Conservation (phyloP, 2,113 vertebrate species). For the Protomyctophum bolini region DNA sequence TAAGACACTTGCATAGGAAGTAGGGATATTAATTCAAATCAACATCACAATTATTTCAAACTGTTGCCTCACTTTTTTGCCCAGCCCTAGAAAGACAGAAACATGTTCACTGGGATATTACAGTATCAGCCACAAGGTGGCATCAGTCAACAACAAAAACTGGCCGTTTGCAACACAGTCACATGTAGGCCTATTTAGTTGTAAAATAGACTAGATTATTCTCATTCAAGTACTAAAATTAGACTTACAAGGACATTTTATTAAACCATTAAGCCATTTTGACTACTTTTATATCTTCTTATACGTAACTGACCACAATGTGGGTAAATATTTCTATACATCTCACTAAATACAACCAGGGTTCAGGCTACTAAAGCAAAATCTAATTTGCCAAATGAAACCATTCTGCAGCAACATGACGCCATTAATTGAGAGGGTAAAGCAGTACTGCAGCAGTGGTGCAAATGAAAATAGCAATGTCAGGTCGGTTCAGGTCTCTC, state of each 20-base stretch:
- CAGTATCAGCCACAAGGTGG: background rate
- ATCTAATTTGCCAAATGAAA: background rate
- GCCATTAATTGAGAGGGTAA: background rate
- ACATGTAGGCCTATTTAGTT: constrained; percentile 17
- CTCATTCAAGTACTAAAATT: background rate
- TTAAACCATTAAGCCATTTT: constrained; percentile 25
- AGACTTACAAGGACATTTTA: constrained; percentile 66
- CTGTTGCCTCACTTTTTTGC: too few species aligned
- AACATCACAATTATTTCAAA: too few species aligned
- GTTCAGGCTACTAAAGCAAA: background rate
- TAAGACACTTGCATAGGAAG: too few species aligned
- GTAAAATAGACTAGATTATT: constrained; percentile 34
- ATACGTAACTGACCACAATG: background rate
- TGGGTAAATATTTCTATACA: background rate
- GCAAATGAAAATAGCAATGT: constrained; percentile 16
- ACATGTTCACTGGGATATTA: background rate
- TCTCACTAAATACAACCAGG: too few species aligned
- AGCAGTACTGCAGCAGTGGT: constrained; percentile 11
- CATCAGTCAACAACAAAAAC: constrained; percentile 19
- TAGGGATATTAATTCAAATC: too few species aligned
- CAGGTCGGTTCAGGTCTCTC: constrained; percentile 28
- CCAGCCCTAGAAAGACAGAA: background rate
- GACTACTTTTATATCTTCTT: constrained; percentile 9
- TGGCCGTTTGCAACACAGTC: background rate
- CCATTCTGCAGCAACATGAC: background rate